Evolutionary conservation across 2,113 vertebrate species (phyloP), one percentile per base, ranked within the genome.

Genomic region (Serranochromis macrocephalus): DNA sequence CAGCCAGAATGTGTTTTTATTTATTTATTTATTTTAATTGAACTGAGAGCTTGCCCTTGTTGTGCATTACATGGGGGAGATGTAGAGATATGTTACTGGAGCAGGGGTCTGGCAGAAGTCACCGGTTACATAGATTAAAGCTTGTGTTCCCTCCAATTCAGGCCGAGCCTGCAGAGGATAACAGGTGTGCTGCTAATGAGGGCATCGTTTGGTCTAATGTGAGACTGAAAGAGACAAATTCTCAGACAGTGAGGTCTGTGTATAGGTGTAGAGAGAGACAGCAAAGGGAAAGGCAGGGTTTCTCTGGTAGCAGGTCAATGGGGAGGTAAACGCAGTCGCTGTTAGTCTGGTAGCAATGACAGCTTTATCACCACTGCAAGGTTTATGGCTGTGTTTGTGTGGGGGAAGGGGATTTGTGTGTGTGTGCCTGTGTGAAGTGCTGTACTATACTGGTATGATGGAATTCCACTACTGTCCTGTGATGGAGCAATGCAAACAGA

Each of bases 111-210:
- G 87, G 78, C 89, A 87, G 55, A 87, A 89, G 82, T 85, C 21
- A 16, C 19, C 1, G 16, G 51, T 45, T 38, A 85, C 90, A 61
- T 7, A 31, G 68, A 66, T 55, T 49, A 13, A 42, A 47, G 58
- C 88, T 86, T 79, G 42, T 57, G 80, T 81, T 85, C 73, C 82
- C 85, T 81, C 82, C 88, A 55, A 91, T 83, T 79, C 87, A 91
- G 90, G 91, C 90, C 78, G 11, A 63, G 91, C 88, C 87, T 85
- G 89, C 87, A 13, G 89, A 89, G 93, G 54, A 91, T 88, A 91
- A 92, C 91, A 93, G 94, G 92, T 91, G 93, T 91, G 89, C 82
- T 63, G 82, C 84, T 91, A 90, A 94, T 88, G 86, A 93, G 91
- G 89, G 49, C 89, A 91, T 89, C 14, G 2, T 80, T 84, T 31